Evolutionary conservation across 2,113 vertebrate species (phyloP).

Genomic region (Ophthalmolycus amberensis): DNA sequence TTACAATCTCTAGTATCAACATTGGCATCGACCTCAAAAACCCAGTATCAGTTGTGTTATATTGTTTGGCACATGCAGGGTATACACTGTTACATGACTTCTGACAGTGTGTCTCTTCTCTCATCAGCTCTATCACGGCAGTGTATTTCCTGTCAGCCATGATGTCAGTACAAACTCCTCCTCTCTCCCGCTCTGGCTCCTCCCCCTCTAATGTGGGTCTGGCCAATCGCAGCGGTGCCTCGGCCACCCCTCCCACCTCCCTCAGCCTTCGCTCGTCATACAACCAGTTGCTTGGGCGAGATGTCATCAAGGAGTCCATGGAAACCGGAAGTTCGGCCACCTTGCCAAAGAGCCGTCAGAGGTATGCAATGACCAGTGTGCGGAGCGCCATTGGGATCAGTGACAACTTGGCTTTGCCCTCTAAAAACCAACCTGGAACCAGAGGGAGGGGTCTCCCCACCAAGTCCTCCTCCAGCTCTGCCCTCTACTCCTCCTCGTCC

Average conservation of each 20-base stretch:
- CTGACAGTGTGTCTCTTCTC: slow-evolving; percentile 29
- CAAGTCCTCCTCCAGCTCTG: slow-evolving; percentile 84
- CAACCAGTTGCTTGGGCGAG: slow-evolving; percentile 92
- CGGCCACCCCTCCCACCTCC: slow-evolving; percentile 88
- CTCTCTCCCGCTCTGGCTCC: slow-evolving; percentile 82
- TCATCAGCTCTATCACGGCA: slow-evolving; percentile 45
- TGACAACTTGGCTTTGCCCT: slow-evolving; percentile 81
- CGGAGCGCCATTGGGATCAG: slow-evolving; percentile 93
- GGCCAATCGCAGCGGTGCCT: slow-evolving; percentile 84
- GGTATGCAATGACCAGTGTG: slow-evolving; percentile 91
- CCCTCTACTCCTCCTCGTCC: slow-evolving; percentile 78
- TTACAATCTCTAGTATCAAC: neutral
- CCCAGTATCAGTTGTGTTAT: neutral
- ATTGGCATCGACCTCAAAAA: neutral
- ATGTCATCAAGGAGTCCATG: slow-evolving; percentile 88
- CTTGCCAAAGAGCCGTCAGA: slow-evolving; percentile 93
- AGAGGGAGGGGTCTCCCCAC: slow-evolving; percentile 81
- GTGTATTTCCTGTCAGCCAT: slow-evolving; percentile 75
- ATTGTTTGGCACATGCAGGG: neutral
- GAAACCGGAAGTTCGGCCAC: slow-evolving; percentile 88
- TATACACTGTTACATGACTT: neutral
- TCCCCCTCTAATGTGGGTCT: slow-evolving; percentile 84
- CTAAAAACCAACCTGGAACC: slow-evolving; percentile 78
- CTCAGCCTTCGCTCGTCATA: slow-evolving; percentile 94
- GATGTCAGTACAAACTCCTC: slow-evolving; percentile 92